Evolutionary conservation across 2,888 invertebrate species (phyloP).

Genomic region (Drosophila birchii): DNA sequence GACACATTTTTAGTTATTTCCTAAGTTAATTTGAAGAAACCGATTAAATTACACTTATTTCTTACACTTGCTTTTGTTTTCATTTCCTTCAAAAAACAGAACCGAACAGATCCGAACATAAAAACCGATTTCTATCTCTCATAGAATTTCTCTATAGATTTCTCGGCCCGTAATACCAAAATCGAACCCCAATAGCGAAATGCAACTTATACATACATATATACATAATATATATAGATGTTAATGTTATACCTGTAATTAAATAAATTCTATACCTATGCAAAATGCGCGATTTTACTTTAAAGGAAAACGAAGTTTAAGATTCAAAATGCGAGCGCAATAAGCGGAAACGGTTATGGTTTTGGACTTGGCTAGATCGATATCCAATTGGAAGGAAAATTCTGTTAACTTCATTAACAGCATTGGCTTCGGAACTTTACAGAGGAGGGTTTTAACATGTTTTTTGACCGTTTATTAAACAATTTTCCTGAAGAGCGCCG

Average conservation of each 20-base stretch:
- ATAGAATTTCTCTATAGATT: constrained; percentile 32
- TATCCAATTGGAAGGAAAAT: neutral
- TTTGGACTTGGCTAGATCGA: neutral
- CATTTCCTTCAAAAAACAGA: constrained; percentile 10
- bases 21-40: constrained; percentile 78
- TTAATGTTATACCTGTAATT: constrained; percentile 77
- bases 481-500: too few species aligned
- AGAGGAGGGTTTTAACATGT: too few species aligned
- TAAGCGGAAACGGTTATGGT: neutral
- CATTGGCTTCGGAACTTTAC: too few species aligned
- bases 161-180: constrained; percentile 41
- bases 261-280: constrained; percentile 78
- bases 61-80: constrained; percentile 69
- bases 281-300: constrained; percentile 19
- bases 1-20: constrained; percentile 78
- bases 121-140: constrained; percentile 49
- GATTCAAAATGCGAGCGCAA: neutral
- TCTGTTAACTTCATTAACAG: too few species aligned
- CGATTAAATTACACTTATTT: constrained; percentile 76
- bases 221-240: constrained; percentile 75
- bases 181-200: constrained; percentile 67
- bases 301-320: rapidly evolving
- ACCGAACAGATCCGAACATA: too few species aligned
- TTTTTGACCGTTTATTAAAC: too few species aligned
- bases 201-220: constrained; percentile 65